A percentile compares a stretch with the other conserved stretches of the same genome.
Evolutionary conservation across 1,140 invertebrate species (phyloP).

Genomic region (Latrodectus geometricus): DNA sequence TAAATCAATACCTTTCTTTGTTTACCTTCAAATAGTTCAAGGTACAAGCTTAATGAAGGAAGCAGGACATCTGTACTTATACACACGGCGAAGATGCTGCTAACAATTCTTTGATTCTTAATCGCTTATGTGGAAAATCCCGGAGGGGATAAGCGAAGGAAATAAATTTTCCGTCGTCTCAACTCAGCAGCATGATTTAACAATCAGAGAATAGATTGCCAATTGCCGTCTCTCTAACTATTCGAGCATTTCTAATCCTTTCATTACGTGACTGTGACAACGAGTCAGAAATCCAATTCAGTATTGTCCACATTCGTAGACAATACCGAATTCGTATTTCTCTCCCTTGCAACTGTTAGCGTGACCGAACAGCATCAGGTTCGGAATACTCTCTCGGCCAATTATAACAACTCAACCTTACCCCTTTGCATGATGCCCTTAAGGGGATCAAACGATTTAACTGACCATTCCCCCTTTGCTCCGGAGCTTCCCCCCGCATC

Average conservation of each 20-base stretch:
- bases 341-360: background rate
- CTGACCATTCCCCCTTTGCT: conserved; percentile 16
- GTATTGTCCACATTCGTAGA: background rate
- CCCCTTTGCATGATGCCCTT: background rate
- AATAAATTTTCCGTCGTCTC: conserved; percentile 19
- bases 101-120: background rate
- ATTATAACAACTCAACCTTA: conserved; percentile 49
- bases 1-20: no score
- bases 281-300: conserved; percentile 48
- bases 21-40: no score
- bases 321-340: no score
- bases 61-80: no score
- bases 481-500: background rate
- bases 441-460: conserved; percentile 39
- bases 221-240: conserved; percentile 31
- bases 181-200: conserved; percentile 28
- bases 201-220: conserved; percentile 45
- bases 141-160: background rate
- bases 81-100: no score
- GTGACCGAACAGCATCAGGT: conserved; percentile 4
- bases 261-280: conserved; percentile 19
- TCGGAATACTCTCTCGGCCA: conserved; percentile 21
- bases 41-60: no score
- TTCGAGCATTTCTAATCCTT: conserved; percentile 7
- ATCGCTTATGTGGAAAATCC: background rate